Conservation (phyloP, 1,140 invertebrate genomes). For the Leptopilina clavipes region DNA sequence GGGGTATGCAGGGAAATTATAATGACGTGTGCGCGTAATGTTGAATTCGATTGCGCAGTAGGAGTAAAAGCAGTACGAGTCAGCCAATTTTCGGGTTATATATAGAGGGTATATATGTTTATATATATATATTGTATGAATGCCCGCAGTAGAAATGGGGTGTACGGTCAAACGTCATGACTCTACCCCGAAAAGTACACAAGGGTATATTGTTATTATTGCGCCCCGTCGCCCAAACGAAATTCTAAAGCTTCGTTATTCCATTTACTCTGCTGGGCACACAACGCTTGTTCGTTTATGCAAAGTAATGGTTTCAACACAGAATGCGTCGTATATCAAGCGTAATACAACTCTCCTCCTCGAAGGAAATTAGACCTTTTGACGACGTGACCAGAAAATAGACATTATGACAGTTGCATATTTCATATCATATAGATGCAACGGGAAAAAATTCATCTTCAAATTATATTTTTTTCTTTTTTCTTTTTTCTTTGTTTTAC, state of each 20-base stretch:
- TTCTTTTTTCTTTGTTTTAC: no score
- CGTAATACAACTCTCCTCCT: constrained; percentile 17
- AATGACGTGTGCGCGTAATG: constrained; percentile 55
- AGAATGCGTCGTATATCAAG: constrained; percentile 28
- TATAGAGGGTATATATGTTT: no score
- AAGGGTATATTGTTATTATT: constrained; percentile 40
- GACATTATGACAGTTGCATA: constrained; percentile 15
- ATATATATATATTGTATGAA: constrained; percentile 30
- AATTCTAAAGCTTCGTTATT: constrained; percentile 40
- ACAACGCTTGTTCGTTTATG: constrained; percentile 34
- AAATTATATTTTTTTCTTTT: background rate
- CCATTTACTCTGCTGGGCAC: constrained; percentile 26
- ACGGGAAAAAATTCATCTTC: background rate
- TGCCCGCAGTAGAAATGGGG: constrained; percentile 49
- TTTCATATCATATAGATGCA: constrained; percentile 15
- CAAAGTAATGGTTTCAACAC: constrained; percentile 35
- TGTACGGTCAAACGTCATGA: constrained; percentile 48
- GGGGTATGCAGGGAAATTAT: constrained; percentile 51
- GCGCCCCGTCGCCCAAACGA: constrained; percentile 40
- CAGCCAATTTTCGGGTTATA: constrained; percentile 51
- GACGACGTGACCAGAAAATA: constrained; percentile 34
- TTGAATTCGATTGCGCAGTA: constrained; percentile 54
- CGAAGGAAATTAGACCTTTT: constrained; percentile 32
- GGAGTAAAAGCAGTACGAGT: constrained; percentile 45
- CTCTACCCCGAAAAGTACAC: constrained; percentile 45